These are phyloP conservation scores for Calliscelio sp. DNA, from an alignment of 2,888 invertebrate species.

Conservation along the genomic window DNA sequence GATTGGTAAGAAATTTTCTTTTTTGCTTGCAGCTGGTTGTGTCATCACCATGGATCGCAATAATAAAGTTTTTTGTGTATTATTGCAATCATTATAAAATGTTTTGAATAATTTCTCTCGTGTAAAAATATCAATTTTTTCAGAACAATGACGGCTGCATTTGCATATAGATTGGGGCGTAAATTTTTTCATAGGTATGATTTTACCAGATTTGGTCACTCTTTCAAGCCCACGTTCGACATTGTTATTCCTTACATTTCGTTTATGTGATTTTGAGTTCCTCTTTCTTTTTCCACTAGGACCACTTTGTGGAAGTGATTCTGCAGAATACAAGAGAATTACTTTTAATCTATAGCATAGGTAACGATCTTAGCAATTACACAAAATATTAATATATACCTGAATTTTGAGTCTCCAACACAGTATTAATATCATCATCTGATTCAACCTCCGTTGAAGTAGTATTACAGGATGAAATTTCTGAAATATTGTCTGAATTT, in stretches of 20 bases:
- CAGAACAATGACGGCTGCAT: constrained; percentile 33
- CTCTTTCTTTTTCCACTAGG: constrained; percentile 27
- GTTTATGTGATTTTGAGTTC: constrained; percentile 1
- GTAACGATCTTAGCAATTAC: too few species aligned
- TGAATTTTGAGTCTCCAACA: too few species aligned
- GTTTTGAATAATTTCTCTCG: constrained; percentile 35
- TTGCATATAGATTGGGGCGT: constrained; percentile 27
- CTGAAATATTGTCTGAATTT: too few species aligned
- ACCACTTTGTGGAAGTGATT: too few species aligned
- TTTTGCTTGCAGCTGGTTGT: background rate
- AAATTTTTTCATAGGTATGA: constrained; percentile 17
- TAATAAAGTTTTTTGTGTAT: constrained; percentile 20
- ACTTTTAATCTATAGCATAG: too few species aligned
- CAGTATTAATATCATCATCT: too few species aligned
- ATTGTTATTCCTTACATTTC: background rate
- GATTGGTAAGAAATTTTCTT: background rate
- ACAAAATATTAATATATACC: too few species aligned
- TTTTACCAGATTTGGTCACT: constrained; percentile 16
- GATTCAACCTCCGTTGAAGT: too few species aligned
- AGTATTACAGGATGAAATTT: too few species aligned
- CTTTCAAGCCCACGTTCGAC: constrained; percentile 19
- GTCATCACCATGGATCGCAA: background rate
- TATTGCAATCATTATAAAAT: constrained; percentile 34
- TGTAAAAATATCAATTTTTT: constrained; percentile 25
- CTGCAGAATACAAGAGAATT: too few species aligned